phyloP scores from a whole-genome alignment of 1,140 invertebrate species.

The Phenacoccus solenopsis region DNA sequence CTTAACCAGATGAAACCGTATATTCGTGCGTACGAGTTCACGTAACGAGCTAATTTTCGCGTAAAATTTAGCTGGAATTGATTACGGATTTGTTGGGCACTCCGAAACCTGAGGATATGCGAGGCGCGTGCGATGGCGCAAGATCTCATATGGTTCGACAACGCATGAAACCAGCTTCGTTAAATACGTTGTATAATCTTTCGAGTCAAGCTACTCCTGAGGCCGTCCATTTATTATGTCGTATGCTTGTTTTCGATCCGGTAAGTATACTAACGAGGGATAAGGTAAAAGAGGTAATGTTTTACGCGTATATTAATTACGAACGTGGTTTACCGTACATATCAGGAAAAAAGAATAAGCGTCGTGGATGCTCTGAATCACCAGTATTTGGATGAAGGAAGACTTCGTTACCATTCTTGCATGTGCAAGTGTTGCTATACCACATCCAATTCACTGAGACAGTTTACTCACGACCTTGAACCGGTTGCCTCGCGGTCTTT shows the following conservation, averaged over 20 bases:
- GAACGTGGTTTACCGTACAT: too few species aligned
- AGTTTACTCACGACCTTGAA: constrained; percentile 88
- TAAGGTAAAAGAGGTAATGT: too few species aligned
- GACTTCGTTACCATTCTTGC: constrained; percentile 95
- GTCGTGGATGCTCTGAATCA: constrained; percentile 89
- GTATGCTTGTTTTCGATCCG: constrained; percentile 97
- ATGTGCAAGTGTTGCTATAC: constrained; percentile 98
- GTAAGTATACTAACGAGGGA: constrained; percentile 43
- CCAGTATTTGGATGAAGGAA: constrained; percentile 93
- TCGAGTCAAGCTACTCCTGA: constrained; percentile 89
- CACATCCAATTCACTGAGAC: constrained; percentile 55
- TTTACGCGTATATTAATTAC: too few species aligned
- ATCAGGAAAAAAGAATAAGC: constrained; percentile 80
- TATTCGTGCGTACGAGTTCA: too few species aligned
- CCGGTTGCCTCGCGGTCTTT: constrained; percentile 77
- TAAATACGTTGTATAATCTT: constrained; percentile 82
- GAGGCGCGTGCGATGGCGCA: constrained; percentile 89
- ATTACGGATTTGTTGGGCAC: constrained; percentile 95
- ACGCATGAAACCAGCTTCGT: constrained; percentile 73
- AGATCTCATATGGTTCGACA: constrained; percentile 81
- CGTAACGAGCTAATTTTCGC: constrained; percentile 25
- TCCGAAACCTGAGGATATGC: constrained; percentile 90
- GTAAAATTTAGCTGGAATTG: constrained; percentile 81
- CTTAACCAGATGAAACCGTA: too few species aligned
- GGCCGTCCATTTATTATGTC: constrained; percentile 91